Evolutionary conservation across 2,888 invertebrate genomes (phyloP).

Genomic region (Heliconius erato): DNA sequence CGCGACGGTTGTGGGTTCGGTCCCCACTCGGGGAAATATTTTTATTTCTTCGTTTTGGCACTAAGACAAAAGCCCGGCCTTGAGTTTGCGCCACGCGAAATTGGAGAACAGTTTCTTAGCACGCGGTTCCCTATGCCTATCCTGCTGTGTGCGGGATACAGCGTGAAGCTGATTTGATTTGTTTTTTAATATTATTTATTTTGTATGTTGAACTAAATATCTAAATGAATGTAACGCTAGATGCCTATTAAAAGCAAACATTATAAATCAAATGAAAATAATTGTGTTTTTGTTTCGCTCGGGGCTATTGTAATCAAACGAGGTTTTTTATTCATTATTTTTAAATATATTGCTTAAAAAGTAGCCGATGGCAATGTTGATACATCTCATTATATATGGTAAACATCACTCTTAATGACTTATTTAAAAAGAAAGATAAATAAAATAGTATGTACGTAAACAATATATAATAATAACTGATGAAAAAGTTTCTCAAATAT

Average conservation of each 20-base stretch:
- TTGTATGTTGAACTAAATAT: conserved; percentile 20
- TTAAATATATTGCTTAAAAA: conserved; percentile 49
- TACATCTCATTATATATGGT: conserved; percentile 41
- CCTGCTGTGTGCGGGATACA: too few relatives aligned
- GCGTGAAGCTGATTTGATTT: not conserved
- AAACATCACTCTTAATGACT: conserved; percentile 13
- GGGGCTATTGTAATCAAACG: conserved; percentile 79
- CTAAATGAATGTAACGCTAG: conserved; percentile 49
- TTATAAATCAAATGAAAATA: conserved; percentile 70
- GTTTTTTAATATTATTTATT: too few relatives aligned
- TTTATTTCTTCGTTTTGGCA: too few relatives aligned
- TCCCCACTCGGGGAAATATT: too few relatives aligned
- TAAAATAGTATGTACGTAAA: not conserved
- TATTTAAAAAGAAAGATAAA: not conserved
- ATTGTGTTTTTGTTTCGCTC: conserved; percentile 77
- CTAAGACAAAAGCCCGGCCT: too few relatives aligned
- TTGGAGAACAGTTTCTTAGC: too few relatives aligned
- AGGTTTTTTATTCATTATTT: conserved; percentile 64
- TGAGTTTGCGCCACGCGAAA: too few relatives aligned
- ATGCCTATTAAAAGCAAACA: conserved; percentile 58
- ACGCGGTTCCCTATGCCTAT: too few relatives aligned
- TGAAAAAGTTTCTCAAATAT: too few relatives aligned
- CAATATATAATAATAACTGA: too few relatives aligned
- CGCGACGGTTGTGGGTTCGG: too few relatives aligned
- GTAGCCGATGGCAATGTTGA: conserved; percentile 45